Percentiles rank a stretch among this genome's conserved stretches.
phyloP scores from a whole-genome alignment of 2,888 invertebrate species.

The Mimachlamys varia region DNA sequence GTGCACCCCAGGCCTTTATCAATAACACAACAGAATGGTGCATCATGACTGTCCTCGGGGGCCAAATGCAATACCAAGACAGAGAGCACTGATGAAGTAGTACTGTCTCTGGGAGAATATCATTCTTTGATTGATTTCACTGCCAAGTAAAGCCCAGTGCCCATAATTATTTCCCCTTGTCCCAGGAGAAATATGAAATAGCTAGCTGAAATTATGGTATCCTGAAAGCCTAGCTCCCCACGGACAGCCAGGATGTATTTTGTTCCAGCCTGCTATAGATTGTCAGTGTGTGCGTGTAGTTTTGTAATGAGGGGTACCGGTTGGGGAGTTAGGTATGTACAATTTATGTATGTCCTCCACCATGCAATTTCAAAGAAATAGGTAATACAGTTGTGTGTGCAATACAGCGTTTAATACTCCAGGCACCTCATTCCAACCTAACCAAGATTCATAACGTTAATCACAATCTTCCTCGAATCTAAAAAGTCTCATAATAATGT shows the following conservation, averaged over 20 bases:
- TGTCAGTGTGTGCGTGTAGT: conserved; percentile 31
- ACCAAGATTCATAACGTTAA: conserved; percentile 28
- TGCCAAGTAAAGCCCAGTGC: conserved; percentile 43
- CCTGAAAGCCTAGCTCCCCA: conserved; percentile 44
- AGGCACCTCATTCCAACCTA: neutral
- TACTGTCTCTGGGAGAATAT: conserved; percentile 42
- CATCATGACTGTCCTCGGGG: conserved; percentile 43
- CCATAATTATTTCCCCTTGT: conserved; percentile 50
- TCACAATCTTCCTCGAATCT: neutral
- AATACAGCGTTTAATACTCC: neutral
- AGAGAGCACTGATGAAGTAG: conserved; percentile 32
- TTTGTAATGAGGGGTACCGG: conserved; percentile 34
- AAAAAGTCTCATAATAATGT: neutral
- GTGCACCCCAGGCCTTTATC: conserved; percentile 23
- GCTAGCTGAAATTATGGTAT: conserved; percentile 50
- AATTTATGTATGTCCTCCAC: conserved; percentile 25
- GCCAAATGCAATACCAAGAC: conserved; percentile 47
- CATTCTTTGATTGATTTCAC: conserved; percentile 50
- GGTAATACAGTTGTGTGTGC: neutral
- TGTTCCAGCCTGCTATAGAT: conserved; percentile 39
- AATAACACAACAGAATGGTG: conserved; percentile 6
- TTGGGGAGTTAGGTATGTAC: conserved; percentile 29
- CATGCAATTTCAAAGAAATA: neutral
- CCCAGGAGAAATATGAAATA: conserved; percentile 53
- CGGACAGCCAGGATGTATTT: conserved; percentile 47